Conservation (phyloP, 2,888 invertebrate genomes). For the Sinelater perroti region DNA sequence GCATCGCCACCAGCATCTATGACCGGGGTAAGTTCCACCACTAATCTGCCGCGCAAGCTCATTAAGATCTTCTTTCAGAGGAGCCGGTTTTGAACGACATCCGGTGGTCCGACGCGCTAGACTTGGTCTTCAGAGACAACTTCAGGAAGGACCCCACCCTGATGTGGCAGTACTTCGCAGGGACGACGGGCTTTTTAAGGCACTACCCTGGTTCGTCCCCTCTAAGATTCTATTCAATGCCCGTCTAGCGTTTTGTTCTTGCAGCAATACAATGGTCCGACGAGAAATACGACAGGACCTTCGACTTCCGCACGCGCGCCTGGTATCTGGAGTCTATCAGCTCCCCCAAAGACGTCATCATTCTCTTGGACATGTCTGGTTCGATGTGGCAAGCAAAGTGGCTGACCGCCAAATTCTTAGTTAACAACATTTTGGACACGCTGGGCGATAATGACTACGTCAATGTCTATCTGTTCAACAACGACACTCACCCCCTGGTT, state of each 20-base stretch:
- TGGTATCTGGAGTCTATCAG: constrained; percentile 99
- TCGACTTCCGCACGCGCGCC: constrained; percentile 91
- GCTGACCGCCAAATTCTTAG: constrained; percentile 86
- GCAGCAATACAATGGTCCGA: constrained; percentile 76
- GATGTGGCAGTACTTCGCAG: constrained; percentile 98
- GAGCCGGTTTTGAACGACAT: constrained; percentile 88
- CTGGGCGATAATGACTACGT: constrained; percentile 98
- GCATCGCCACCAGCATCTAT: constrained; percentile 93
- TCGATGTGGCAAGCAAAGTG: constrained; percentile 72
- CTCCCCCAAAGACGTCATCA: constrained; percentile 92
- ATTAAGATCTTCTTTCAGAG: constrained; percentile 68
- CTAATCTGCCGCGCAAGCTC: background rate
- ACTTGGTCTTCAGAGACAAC: constrained; percentile 88
- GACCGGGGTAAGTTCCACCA: constrained; percentile 77
- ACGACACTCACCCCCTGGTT: constrained; percentile 80
- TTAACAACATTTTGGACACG: constrained; percentile 91
- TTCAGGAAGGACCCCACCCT: constrained; percentile 85
- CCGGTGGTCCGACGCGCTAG: constrained; percentile 93
- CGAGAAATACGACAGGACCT: constrained; percentile 70
- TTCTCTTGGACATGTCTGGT: constrained; percentile 73
- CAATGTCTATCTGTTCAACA: constrained; percentile 92
- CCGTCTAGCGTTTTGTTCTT: no score
- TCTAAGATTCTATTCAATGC: background rate
- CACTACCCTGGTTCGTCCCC: constrained; percentile 83
- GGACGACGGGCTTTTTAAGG: constrained; percentile 94